Evolutionary conservation across 2,888 invertebrate genomes (phyloP), one percentile per base, ranked within the genome.

Genomic region (Temnothorax rugatulus): DNA sequence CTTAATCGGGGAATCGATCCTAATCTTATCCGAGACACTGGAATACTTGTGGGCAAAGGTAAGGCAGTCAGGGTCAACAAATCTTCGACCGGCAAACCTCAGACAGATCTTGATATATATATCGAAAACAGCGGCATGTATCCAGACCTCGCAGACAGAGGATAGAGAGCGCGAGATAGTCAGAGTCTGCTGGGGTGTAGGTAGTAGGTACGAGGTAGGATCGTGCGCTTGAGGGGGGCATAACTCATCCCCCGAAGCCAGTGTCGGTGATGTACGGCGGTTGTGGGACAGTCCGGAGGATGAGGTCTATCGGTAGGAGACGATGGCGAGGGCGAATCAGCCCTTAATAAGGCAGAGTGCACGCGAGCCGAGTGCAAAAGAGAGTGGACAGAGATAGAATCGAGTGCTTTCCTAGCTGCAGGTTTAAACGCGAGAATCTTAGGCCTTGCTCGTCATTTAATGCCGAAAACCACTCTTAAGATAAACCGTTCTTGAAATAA

Each of bases 311-410:
- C 86, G 89, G 86, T 59, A 64, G 81, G 76, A 83, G 79, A 79
- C 71, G 82, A 83, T 81, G 86, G 86, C 85, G 84, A 90, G 90
- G 89, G 84, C 87, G 91, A 90, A 91, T 92, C 92, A 91, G 85
- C 91, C 91, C 92, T 93, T 94, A 94, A 94, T 94, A 94, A 94
- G 93, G 92, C 93, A 93, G 93, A 94, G 94, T 94, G 94, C 93
- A 93, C 92, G 93, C 92, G 93, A 91, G 89, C 75, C 88, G 92
- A 87, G 91, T 91, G 91, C 92, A 92, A 92, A 93, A 87, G 85
- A 87, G 87, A 85, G 25, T 64, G 21, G 25, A 25, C 44, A 34
- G 44, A 44, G 11, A 47, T n/a, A 38, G 25, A 47, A 25, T 47
- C 50, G n/a, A 54, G n/a, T 44, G 41, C 59, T 41, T 25, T 38